Percentiles rank a stretch among this genome's conserved stretches.
phyloP scores from a whole-genome alignment of 2,113 vertebrate genomes.

The Columbina picui region DNA sequence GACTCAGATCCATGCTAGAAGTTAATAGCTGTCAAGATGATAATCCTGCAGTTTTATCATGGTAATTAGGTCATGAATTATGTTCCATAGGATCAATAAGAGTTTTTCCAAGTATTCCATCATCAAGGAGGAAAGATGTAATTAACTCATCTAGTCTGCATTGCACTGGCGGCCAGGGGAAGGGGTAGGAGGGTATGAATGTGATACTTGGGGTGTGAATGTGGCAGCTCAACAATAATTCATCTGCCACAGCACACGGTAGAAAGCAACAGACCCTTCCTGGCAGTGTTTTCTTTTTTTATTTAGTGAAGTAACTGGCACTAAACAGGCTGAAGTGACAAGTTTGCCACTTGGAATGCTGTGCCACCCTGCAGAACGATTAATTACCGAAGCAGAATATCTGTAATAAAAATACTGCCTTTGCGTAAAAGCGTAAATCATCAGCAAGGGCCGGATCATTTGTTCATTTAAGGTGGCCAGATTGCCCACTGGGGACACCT shows the following conservation, averaged over 20 bases:
- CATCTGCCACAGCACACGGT: background rate
- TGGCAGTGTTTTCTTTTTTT: background rate
- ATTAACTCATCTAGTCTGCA: conserved; percentile 52
- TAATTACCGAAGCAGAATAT: background rate
- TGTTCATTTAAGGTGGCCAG: background rate
- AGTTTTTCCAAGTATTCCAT: conserved; percentile 61
- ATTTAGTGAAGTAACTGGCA: background rate
- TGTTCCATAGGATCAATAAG: conserved; percentile 56
- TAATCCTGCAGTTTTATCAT: conserved; percentile 23
- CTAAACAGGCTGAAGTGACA: background rate
- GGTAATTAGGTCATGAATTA: conserved; percentile 66
- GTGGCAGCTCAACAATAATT: background rate
- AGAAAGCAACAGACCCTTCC: background rate
- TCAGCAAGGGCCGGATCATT: background rate
- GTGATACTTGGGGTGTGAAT: background rate
- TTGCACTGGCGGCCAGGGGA: conserved; percentile 11
- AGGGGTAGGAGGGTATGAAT: conserved; percentile 34
- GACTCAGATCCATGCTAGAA: conserved; percentile 38
- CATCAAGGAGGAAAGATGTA: conserved; percentile 58
- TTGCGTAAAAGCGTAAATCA: background rate
- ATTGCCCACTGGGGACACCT: background rate
- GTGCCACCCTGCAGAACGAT: background rate
- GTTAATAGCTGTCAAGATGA: conserved; percentile 43
- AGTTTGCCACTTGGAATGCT: background rate
- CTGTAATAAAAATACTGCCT: background rate